phyloP scores from a whole-genome alignment of 2,113 vertebrate species.

The Poicephalus gulielmi region DNA sequence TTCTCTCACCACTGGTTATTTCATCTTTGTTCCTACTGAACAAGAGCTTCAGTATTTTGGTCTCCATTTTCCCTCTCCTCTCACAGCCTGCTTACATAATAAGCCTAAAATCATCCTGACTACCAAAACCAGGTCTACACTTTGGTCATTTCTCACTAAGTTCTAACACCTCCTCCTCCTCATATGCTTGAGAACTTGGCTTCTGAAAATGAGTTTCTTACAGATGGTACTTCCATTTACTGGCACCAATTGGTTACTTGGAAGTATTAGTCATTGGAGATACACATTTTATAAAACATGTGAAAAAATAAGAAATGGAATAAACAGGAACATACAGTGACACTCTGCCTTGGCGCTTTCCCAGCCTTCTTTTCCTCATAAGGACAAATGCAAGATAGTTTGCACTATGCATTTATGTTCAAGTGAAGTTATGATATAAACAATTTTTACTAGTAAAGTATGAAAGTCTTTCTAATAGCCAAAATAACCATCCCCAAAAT shows the following conservation, averaged over 20 bases:
- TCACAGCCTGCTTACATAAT: conserved; percentile 46
- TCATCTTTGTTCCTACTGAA: neutral
- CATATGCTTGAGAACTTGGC: conserved; percentile 53
- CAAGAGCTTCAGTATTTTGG: neutral
- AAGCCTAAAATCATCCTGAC: conserved; percentile 43
- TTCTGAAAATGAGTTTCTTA: conserved; percentile 36
- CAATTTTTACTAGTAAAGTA: neutral
- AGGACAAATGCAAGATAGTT: conserved; percentile 8
- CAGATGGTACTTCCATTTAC: conserved; percentile 62
- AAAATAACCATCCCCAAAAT: neutral
- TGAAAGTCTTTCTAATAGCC: neutral
- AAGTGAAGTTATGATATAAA: neutral
- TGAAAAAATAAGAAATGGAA: conserved; percentile 59
- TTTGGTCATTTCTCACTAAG: conserved; percentile 55
- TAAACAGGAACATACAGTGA: conserved; percentile 60
- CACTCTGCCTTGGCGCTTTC: conserved; percentile 24
- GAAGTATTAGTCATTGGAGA: conserved; percentile 62
- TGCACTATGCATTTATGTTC: neutral
- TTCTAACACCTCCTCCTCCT: conserved; percentile 64
- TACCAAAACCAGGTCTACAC: conserved; percentile 42
- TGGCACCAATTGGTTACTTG: conserved; percentile 48
- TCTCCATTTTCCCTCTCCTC: neutral
- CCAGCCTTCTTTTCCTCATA: neutral
- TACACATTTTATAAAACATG: conserved; percentile 54
- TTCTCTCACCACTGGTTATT: neutral